A percentile compares a stretch with the other conserved stretches of the same genome.
phyloP scores from a whole-genome alignment of 2,113 vertebrate genomes.

The Equus przewalskii region DNA sequence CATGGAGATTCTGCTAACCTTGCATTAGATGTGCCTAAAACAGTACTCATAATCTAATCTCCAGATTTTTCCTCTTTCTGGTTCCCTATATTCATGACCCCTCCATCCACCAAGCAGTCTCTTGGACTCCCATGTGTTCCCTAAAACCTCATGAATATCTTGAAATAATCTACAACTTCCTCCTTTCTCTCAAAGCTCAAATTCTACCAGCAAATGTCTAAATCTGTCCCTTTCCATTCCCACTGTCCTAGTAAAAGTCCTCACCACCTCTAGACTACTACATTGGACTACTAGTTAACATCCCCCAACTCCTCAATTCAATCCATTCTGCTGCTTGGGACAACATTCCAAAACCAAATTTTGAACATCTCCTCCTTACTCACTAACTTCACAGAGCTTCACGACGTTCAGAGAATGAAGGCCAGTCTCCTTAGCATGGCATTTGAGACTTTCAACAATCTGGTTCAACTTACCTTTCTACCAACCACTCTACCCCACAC shows the following conservation, averaged over 20 bases:
- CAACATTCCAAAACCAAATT: background rate
- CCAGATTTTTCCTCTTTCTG: background rate
- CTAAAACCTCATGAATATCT: conserved; percentile 47
- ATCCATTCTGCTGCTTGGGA: background rate
- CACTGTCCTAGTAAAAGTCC: background rate
- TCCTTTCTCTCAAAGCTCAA: conserved; percentile 29
- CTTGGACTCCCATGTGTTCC: background rate
- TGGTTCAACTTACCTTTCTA: conserved; percentile 26
- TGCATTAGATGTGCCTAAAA: background rate
- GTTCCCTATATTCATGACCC: background rate
- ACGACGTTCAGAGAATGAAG: background rate
- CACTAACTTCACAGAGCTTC: background rate
- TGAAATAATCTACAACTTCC: background rate
- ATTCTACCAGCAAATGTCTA: conserved; percentile 43
- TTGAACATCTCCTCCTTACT: background rate
- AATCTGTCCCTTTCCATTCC: background rate
- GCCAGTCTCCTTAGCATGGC: background rate
- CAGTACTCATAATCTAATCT: background rate
- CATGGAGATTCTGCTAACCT: background rate
- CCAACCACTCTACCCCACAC: background rate
- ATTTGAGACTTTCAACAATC: background rate
- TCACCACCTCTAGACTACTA: background rate
- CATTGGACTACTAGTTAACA: background rate
- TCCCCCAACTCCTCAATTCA: background rate
- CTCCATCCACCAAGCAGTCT: background rate